Conservation (phyloP, 1,140 invertebrate genomes). For the Hestina assimilis region DNA sequence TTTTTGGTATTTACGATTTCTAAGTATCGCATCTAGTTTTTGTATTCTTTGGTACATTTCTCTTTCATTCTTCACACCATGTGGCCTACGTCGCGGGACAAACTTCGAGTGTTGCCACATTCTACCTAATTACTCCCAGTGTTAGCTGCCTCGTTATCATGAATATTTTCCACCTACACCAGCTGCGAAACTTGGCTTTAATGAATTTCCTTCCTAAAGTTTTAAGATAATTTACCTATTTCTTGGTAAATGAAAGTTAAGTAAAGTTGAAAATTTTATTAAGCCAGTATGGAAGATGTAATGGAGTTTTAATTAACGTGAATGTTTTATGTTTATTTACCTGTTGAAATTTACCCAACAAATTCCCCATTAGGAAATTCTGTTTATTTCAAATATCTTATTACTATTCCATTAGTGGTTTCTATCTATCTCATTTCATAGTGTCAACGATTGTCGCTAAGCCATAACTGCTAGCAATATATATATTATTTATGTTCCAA, state of each 20-base stretch:
- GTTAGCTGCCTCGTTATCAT: conserved; percentile 13
- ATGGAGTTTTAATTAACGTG: no score
- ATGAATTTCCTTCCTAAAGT: conserved; percentile 19
- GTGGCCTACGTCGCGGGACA: conserved; percentile 25
- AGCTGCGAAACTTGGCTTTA: conserved; percentile 17
- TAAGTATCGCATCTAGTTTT: neutral
- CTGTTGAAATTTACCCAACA: no score
- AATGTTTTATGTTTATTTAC: no score
- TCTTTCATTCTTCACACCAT: conserved; percentile 22
- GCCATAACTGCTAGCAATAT: no score
- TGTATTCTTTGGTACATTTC: conserved; percentile 2
- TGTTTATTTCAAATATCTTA: no score
- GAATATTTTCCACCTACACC: conserved; percentile 18
- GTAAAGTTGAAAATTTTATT: neutral
- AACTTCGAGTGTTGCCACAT: conserved; percentile 22
- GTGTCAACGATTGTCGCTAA: no score
- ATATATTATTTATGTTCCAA: no score
- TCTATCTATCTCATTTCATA: no score
- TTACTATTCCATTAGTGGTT: neutral
- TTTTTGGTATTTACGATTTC: no score
- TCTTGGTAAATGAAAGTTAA: conserved; percentile 5
- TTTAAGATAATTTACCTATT: conserved; percentile 11
- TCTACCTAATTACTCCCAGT: conserved; percentile 21
- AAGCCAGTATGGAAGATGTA: neutral
- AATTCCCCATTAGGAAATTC: no score